Base-by-base conservation (phyloP, 2,888 invertebrate species). In the Idaea biselata region DNA sequence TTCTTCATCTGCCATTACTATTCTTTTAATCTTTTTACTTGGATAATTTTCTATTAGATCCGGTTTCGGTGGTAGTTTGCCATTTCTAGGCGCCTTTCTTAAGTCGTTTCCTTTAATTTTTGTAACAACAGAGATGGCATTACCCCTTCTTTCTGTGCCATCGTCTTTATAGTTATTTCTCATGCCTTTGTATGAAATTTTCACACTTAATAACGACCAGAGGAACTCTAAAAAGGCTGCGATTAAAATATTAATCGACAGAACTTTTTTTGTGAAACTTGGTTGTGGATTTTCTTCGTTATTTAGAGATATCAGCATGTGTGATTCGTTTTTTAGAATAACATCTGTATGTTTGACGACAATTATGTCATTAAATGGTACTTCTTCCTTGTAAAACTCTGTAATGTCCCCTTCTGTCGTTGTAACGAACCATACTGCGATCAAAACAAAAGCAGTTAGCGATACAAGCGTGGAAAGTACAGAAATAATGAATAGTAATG, bases 171-270 rank as follows among this genome's bases (percentile, higher is more conserved):
- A 94, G 55, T 84, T 88, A 66, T 92, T 94, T 64, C 82, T 91
- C 94, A 95, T 95, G 25, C 95, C 95, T 68, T 89, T 92, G 69
- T 93, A 94, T 0, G 94, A 92, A 25, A 95, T 93, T 77, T 93
- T 94, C 0, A 93, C 82, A 58, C 94, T 94, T 17, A 95, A 77
- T 32, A 94, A 77, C 0, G 95, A 95, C 95, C 95, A 95, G 0
- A 94, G 78, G 0, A 94, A 68, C 72, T 95, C 94, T 17, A 95
- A 68, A 59, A 93, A 82, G 0, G 94, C 93, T 0, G 94, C 93
- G 17, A 95, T 93, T 53, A 94, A 74, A 58, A 95, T 93, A 73
- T 95, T 95, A 18, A 94, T 88, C 11, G 93, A 93, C 44, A 95
- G 67, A 1, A 94, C 91, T 16, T 93, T 75, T 78, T 90, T 87